These are phyloP conservation scores for Diplazon laetatorius DNA, from an alignment of 2,888 invertebrate species.

Conservation along the genomic window DNA sequence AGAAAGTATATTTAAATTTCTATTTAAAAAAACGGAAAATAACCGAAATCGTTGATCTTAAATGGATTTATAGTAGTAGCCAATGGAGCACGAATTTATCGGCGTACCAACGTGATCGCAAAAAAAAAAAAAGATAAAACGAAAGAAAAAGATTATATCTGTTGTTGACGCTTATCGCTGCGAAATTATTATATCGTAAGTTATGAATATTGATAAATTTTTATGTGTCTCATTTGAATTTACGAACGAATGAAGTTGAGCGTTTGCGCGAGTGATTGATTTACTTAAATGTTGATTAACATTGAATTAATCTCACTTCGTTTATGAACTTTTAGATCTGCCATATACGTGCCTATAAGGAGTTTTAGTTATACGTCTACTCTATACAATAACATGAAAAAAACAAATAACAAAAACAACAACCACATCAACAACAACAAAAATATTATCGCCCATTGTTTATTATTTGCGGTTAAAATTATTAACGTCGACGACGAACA, in stretches of 20 bases:
- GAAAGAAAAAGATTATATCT: constrained; percentile 64
- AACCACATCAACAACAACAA: too few species aligned
- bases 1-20: constrained; percentile 61
- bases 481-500: constrained; percentile 42
- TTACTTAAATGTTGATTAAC: constrained; percentile 78
- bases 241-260: constrained; percentile 66
- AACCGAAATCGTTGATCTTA: constrained; percentile 48
- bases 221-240: constrained; percentile 58
- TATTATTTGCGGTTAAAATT: constrained; percentile 43
- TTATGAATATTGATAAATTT: constrained; percentile 69
- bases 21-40: constrained; percentile 48
- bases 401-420: too few species aligned
- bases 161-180: constrained; percentile 72
- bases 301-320: constrained; percentile 66
- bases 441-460: constrained; percentile 69
- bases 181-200: constrained; percentile 74
- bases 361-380: constrained; percentile 68
- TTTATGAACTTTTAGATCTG: constrained; percentile 75
- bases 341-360: constrained; percentile 77
- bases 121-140: too few species aligned
- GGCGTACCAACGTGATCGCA: constrained; percentile 40
- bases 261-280: constrained; percentile 77
- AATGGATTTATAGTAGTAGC: constrained; percentile 54
- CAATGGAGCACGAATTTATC: constrained; percentile 42
- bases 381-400: constrained; percentile 70